Percentiles rank a stretch among this genome's conserved stretches.
Conservation (phyloP, 2,797 vertebrate genomes). For the Macrochelys suwanniensis region DNA sequence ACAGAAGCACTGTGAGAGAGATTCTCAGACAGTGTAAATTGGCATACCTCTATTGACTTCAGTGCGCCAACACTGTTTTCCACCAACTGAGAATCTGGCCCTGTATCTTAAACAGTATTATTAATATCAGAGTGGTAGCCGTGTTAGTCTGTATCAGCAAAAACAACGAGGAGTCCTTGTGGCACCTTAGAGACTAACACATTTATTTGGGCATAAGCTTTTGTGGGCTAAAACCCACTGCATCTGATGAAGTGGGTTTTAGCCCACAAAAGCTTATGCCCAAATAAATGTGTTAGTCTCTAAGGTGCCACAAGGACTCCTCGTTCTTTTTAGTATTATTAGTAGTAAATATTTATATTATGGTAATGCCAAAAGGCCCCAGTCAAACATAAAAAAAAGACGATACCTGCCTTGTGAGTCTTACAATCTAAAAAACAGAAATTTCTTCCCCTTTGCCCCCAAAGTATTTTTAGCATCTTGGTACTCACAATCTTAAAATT, state of each 20-base stretch:
- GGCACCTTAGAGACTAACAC: no score
- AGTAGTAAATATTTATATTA: neutral
- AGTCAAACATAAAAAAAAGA: accelerated
- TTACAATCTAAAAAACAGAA: neutral
- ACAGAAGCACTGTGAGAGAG: neutral
- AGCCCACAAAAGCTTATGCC: no score
- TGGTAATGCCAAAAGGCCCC: neutral
- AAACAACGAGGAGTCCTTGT: no score
- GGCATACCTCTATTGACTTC: neutral
- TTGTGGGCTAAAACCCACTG: no score
- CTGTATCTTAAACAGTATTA: neutral
- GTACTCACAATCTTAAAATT: neutral
- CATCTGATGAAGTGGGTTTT: no score
- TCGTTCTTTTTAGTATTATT: neutral
- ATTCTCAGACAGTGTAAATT: neutral
- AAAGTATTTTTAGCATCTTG: neutral
- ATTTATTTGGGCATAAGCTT: no score
- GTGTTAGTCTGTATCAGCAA: no score
- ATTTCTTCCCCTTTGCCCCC: accelerated
- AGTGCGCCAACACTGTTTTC: neutral
- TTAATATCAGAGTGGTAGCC: neutral
- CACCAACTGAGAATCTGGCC: neutral
- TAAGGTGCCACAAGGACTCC: no score
- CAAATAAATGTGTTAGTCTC: no score
- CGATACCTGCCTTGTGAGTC: neutral